Conservation (phyloP, 2,113 vertebrate genomes). For the Equus quagga region DNA sequence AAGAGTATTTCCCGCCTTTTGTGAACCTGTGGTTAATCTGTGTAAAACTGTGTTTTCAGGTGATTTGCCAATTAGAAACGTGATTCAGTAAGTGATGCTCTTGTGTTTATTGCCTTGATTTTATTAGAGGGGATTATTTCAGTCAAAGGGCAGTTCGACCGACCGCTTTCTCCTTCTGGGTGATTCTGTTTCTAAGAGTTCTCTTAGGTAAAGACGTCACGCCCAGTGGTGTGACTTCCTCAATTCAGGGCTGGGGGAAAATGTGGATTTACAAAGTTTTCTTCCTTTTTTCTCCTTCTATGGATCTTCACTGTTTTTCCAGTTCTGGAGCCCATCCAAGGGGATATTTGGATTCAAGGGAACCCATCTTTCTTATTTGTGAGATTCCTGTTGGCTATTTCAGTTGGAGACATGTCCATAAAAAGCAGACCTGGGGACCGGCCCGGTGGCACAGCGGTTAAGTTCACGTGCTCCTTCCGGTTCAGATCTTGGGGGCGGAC, state of each 20-base stretch:
- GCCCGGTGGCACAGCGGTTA: no score
- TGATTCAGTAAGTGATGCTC: not conserved
- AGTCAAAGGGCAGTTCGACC: not conserved
- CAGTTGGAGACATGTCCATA: not conserved
- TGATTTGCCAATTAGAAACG: not conserved
- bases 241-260: not conserved
- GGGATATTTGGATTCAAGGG: not conserved
- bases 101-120: not conserved
- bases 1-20: not conserved
- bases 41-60: not conserved
- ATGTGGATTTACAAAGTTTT: not conserved
- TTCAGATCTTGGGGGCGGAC: no score
- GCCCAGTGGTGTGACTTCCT: not conserved
- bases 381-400: not conserved
- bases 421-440: not conserved
- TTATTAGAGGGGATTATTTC: not conserved
- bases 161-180: not conserved
- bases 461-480: no score
- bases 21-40: not conserved
- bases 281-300: not conserved
- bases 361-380: not conserved
- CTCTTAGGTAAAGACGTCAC: not conserved
- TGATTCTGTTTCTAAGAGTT: not conserved
- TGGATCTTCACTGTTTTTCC: not conserved
- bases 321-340: no score